Evolutionary conservation across 2,797 vertebrate genomes (phyloP).

Genomic region (Myiotriccus ornatus): DNA sequence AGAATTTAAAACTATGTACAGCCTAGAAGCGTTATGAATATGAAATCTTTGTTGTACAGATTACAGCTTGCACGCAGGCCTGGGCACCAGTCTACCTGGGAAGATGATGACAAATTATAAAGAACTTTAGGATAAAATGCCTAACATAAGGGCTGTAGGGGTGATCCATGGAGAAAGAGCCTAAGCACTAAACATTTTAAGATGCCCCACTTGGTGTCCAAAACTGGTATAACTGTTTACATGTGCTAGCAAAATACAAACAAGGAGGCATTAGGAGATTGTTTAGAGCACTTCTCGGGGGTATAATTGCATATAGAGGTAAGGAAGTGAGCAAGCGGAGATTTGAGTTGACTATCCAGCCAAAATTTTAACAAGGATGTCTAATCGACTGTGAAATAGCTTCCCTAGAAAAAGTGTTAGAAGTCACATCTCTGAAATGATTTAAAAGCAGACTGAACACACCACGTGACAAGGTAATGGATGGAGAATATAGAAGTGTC

Average conservation of each 20-base stretch:
- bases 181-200: not conserved
- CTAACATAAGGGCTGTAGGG: not conserved
- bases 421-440: conserved; percentile 52
- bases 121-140: not conserved
- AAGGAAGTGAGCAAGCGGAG: conserved; percentile 45
- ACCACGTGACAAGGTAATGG: not conserved
- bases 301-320: conserved; percentile 45
- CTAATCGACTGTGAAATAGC: conserved; percentile 70
- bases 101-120: conserved; percentile 5
- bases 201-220: not conserved
- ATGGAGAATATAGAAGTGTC: not conserved
- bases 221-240: not conserved
- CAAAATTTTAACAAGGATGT: conserved; percentile 66
- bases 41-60: conserved; percentile 21
- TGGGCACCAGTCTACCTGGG: not conserved
- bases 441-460: conserved; percentile 57
- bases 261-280: not conserved
- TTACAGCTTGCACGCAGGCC: not conserved
- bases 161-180: not conserved
- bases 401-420: conserved; percentile 41
- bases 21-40: conserved; percentile 4
- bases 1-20: conserved; percentile 10
- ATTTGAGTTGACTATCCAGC: conserved; percentile 50
- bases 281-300: not conserved
- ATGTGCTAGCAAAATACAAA: conserved; percentile 18